Conservation (phyloP, 2,113 vertebrate species). For the Tylochromis polylepis region DNA sequence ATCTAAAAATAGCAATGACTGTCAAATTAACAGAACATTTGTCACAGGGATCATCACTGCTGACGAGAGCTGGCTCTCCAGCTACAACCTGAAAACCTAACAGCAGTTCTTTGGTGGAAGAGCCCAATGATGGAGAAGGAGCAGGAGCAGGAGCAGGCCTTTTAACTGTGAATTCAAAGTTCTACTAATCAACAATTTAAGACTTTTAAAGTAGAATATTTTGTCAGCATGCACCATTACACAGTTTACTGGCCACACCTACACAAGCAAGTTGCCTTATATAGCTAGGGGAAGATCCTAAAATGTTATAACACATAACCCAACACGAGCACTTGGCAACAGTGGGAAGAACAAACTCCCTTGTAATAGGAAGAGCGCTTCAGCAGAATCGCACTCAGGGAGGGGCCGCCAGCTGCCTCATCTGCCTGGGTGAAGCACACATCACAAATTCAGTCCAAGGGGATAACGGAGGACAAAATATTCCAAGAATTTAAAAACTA, state of each 20-base stretch:
- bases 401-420: background rate
- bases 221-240: background rate
- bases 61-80: background rate
- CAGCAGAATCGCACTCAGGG: background rate
- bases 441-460: background rate
- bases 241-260: background rate
- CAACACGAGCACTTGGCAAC: background rate
- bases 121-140: background rate
- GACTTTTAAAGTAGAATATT: background rate
- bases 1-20: background rate
- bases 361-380: background rate
- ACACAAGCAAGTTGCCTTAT: background rate
- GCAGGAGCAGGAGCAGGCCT: background rate
- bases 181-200: background rate
- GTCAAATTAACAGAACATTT: background rate
- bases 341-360: background rate
- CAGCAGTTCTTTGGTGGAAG: background rate
- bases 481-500: background rate
- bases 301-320: background rate
- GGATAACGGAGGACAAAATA: background rate
- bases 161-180: background rate
- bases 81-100: background rate
- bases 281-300: background rate
- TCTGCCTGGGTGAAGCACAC: background rate
- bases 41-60: background rate